Evolutionary conservation across 2,797 vertebrate species (phyloP).

Genomic region (Melanogrammus aeglefinus): DNA sequence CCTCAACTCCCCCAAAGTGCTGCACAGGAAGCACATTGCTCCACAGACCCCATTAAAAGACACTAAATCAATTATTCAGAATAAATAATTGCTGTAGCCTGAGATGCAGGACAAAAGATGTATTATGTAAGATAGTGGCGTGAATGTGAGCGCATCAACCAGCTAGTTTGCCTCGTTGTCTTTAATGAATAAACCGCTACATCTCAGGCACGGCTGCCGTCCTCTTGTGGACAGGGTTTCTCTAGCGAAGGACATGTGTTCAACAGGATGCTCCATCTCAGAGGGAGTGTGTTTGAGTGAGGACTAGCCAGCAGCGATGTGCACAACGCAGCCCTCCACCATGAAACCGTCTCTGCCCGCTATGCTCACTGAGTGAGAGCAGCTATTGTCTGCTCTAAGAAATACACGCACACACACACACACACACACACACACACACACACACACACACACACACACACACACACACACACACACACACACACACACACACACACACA

Average conservation of each 20-base stretch:
- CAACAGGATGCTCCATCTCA: neutral
- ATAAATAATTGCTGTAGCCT: neutral
- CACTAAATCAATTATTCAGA: neutral
- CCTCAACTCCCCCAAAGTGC: neutral
- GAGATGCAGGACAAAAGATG: neutral
- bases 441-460: no score
- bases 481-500: no score
- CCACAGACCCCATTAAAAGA: neutral
- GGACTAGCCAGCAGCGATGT: neutral
- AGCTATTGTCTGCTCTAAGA: no score
- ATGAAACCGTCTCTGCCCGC: neutral
- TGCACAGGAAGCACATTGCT: neutral
- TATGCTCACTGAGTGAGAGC: neutral
- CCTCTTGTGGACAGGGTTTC: neutral
- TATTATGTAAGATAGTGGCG: neutral
- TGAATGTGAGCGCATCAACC: neutral
- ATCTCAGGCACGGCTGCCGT: neutral
- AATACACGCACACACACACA: no score
- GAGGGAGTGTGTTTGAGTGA: neutral
- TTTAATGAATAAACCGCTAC: neutral
- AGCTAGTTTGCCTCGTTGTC: neutral
- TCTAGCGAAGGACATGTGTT: neutral
- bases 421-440: no score
- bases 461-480: no score
- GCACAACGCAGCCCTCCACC: neutral